A percentile compares a stretch with the other conserved stretches of the same genome.
Conservation (phyloP, 1,140 invertebrate genomes). For the Brachionus manjavacas region DNA sequence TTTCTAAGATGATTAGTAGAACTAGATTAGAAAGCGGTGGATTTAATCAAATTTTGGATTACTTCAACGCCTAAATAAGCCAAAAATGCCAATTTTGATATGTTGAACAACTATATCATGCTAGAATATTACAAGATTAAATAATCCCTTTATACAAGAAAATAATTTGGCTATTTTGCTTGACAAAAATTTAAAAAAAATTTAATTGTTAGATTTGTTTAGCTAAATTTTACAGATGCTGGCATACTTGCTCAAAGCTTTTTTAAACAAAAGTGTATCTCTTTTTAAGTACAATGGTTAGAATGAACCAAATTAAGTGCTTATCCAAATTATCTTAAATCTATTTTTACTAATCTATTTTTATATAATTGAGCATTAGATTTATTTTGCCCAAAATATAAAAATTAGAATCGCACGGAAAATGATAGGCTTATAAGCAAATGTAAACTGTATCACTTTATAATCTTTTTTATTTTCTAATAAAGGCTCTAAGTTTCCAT, state of each 20-base stretch:
- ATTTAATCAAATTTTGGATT: not conserved
- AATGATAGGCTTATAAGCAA: too few species aligned
- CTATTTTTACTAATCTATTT: not conserved
- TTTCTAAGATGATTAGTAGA: not conserved
- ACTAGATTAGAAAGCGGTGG: not conserved
- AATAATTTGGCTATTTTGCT: too few species aligned
- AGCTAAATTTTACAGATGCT: too few species aligned
- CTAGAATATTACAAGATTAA: not conserved
- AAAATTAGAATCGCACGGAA: not conserved
- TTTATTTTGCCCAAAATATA: not conserved
- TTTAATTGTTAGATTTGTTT: too few species aligned
- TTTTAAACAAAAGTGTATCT: not conserved
- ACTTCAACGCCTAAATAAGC: not conserved
- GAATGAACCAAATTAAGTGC: not conserved
- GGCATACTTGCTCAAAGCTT: too few species aligned
- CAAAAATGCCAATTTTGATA: not conserved
- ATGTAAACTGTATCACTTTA: too few species aligned
- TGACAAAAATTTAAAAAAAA: too few species aligned
- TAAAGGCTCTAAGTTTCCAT: too few species aligned
- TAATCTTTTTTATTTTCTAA: too few species aligned
- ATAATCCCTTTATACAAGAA: not conserved
- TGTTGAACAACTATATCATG: not conserved
- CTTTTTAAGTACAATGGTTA: not conserved
- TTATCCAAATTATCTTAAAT: not conserved
- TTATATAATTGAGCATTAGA: not conserved